These are phyloP conservation scores for Schizotus pectinicornis DNA, from an alignment of 2,888 invertebrate genomes.

Conservation along the genomic window DNA sequence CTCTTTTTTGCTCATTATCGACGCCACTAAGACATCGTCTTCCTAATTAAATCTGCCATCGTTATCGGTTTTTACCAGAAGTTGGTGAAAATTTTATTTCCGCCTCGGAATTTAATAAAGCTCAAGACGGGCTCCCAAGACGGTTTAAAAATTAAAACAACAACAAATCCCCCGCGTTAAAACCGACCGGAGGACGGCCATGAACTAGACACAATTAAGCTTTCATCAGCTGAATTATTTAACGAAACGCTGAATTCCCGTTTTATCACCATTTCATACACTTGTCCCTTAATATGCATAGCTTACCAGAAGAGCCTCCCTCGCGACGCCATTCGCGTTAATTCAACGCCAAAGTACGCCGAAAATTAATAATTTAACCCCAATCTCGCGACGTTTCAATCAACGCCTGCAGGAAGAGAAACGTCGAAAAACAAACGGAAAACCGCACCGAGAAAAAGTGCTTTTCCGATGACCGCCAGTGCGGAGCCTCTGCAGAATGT, in stretches of 20 bases:
- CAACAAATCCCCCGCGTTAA: slow-evolving; percentile 13
- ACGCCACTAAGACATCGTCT: slow-evolving; percentile 11
- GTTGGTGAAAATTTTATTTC: slow-evolving; percentile 15
- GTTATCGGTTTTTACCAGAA: slow-evolving; percentile 15
- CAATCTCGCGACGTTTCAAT: not conserved
- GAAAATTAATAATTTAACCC: slow-evolving; percentile 30
- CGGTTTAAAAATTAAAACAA: slow-evolving; percentile 19
- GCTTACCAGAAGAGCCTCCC: slow-evolving; percentile 30
- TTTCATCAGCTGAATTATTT: slow-evolving; percentile 31
- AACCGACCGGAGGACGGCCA: slow-evolving; percentile 4
- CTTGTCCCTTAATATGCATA: slow-evolving; percentile 37
- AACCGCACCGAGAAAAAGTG: slow-evolving; percentile 10
- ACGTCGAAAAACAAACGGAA: slow-evolving; percentile 8
- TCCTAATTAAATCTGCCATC: slow-evolving; percentile 23
- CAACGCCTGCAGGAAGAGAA: not conserved
- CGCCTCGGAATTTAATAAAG: not conserved
- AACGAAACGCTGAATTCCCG: slow-evolving; percentile 24
- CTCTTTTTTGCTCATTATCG: slow-evolving; percentile 29
- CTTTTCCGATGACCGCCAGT: slow-evolving; percentile 14
- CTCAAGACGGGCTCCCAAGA: not conserved
- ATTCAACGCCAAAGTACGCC: slow-evolving; percentile 23
- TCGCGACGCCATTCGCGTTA: slow-evolving; percentile 27
- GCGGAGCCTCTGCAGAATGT: slow-evolving; percentile 20
- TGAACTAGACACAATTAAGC: slow-evolving; percentile 31
- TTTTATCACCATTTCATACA: slow-evolving; percentile 33